Base-by-base conservation (phyloP, 2,113 vertebrate species). In the Clarias gariepinus region DNA sequence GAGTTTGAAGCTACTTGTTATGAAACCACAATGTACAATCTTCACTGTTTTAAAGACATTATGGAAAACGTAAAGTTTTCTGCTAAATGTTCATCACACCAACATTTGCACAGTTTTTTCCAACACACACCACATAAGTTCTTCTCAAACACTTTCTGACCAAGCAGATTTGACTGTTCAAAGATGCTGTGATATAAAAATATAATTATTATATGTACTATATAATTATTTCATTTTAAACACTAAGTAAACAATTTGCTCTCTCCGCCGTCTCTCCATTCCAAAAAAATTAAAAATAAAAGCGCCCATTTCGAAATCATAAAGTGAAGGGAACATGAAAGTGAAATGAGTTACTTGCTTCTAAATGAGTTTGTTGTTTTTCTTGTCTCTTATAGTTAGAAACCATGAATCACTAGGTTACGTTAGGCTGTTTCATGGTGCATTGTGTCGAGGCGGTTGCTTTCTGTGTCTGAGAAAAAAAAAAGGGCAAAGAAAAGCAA, bases 361-460 rank as follows among this genome's bases (percentile, higher is more conserved):
- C 19, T 41, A 66, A 55, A 52, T 60, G 28, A 77, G 85, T 82
- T 58, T 69, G 47, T 84, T 41, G 55, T 63, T 58, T 63, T 47
- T 47, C 47, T 47, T 68, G 69, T 85, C 66, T 87, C 47, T 83
- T 68, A 74, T 86, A 77, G 87, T 84, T 90, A 86, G 87, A 86
- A 90, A 88, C 81, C 74, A 76, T 83, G 60, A 88, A 86, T 89
- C 86, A 89, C 82, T 81, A 83, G 64, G 60, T 84, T 61, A 13
- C 63, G 74, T 83, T 82, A 47, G 19, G 30, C 6, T 9, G n/a
- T 66, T 85, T 76, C 57, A 78, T 33, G 66, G 81, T n/a, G 16
- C 76, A 15, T 7, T 33, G 66, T 71, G 23, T 86, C 19, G 86
- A 85, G 87, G 87, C 66, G 86, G 73, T 76, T 84, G 16, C 81